Percentiles rank a stretch among this genome's conserved stretches.
These are phyloP conservation scores for Ditylenchus weischeri DNA, from an alignment of 2,888 invertebrate species.

Conservation along the genomic window DNA sequence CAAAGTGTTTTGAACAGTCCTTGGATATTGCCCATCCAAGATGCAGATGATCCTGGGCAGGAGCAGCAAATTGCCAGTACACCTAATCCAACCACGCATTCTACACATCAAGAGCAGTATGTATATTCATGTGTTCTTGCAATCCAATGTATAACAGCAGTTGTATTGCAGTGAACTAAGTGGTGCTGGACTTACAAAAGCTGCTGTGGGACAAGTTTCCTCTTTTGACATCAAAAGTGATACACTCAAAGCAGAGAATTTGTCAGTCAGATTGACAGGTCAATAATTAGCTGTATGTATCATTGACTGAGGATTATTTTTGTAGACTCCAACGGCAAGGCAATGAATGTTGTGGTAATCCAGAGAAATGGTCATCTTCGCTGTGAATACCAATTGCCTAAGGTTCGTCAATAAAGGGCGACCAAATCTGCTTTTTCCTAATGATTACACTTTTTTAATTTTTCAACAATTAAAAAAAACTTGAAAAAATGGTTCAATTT, in stretches of 20 bases:
- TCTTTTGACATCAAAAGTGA: conserved; percentile 74
- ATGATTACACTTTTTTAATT: conserved; percentile 17
- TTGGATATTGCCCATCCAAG: conserved; percentile 35
- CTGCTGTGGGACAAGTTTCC: conserved; percentile 78
- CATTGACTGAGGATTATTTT: background rate
- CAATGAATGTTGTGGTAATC: conserved; percentile 13
- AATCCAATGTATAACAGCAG: conserved; percentile 7
- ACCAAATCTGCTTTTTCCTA: background rate
- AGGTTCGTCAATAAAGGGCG: background rate
- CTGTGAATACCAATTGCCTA: conserved; percentile 31
- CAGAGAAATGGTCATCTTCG: conserved; percentile 19
- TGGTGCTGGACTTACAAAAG: conserved; percentile 58
- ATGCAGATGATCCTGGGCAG: conserved; percentile 2
- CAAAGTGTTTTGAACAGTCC: conserved; percentile 40
- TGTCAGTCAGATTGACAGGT: conserved; percentile 41
- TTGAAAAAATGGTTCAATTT: background rate
- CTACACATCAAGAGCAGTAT: conserved; percentile 12
- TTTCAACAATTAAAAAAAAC: too few relatives aligned
- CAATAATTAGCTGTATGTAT: too few relatives aligned
- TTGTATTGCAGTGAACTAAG: conserved; percentile 51
- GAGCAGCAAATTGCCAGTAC: background rate
- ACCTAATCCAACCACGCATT: background rate
- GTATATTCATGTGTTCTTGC: background rate
- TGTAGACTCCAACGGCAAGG: conserved; percentile 1
- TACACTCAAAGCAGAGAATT: conserved; percentile 23